Conservation (phyloP, 1,140 invertebrate genomes). For the Ditylenchus dipsaci region DNA sequence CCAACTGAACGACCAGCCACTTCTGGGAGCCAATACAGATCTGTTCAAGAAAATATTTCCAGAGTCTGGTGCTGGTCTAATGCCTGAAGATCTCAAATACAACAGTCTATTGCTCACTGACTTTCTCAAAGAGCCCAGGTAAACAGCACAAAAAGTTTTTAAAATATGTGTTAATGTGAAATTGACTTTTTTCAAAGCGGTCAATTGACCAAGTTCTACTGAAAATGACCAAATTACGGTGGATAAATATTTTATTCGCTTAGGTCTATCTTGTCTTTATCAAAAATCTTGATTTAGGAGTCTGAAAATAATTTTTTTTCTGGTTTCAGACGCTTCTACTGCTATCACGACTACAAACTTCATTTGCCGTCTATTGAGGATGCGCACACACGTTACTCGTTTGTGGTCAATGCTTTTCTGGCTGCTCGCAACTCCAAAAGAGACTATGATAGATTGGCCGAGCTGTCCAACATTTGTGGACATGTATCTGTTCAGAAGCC, state of each 20-base stretch:
- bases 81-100: conserved; percentile 29
- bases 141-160: conserved; percentile 4
- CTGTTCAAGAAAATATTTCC: conserved; percentile 33
- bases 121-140: conserved; percentile 12
- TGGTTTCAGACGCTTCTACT: conserved; percentile 29
- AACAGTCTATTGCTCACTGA: conserved; percentile 26
- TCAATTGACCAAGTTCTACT: too few relatives aligned
- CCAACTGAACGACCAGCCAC: background rate
- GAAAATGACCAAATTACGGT: too few relatives aligned
- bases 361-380: conserved; percentile 28
- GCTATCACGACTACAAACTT: conserved; percentile 35
- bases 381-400: conserved; percentile 31
- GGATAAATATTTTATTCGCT: too few relatives aligned
- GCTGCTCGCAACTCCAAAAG: conserved; percentile 18
- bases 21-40: conserved; percentile 18
- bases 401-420: conserved; percentile 43
- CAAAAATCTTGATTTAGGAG: too few relatives aligned
- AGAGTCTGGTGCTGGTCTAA: conserved; percentile 14
- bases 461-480: conserved; percentile 44
- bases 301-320: too few relatives aligned
- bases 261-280: too few relatives aligned
- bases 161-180: too few relatives aligned
- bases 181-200: background rate
- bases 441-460: conserved; percentile 40
- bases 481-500: conserved; percentile 61